phyloP scores from a whole-genome alignment of 1,140 invertebrate species.

The Heliconius melpomene region DNA sequence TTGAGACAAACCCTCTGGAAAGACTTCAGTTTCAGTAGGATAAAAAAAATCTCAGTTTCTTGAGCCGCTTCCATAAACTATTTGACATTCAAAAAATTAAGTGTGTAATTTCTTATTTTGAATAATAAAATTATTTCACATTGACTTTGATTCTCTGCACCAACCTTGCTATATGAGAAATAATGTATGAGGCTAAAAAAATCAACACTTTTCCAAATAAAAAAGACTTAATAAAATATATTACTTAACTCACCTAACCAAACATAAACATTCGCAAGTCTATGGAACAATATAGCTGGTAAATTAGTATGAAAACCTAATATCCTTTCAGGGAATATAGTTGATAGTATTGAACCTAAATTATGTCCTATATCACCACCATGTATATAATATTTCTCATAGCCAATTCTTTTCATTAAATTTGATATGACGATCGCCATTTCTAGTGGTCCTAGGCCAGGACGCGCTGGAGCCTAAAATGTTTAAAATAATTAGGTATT shows the following conservation, averaged over 20 bases:
- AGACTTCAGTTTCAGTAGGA: no score
- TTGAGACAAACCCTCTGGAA: no score
- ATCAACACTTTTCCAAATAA: no score
- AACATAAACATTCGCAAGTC: constrained; percentile 40
- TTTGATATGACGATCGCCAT: constrained; percentile 89
- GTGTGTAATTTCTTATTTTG: no score
- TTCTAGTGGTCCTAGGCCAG: constrained; percentile 84
- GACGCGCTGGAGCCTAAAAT: constrained; percentile 80
- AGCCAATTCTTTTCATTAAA: constrained; percentile 90
- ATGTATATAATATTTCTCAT: constrained; percentile 89
- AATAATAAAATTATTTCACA: no score
- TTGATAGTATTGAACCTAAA: constrained; percentile 83
- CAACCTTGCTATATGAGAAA: no score
- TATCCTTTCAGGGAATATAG: constrained; percentile 87
- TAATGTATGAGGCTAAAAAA: no score
- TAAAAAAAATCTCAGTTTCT: no score
- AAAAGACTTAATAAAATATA: not conserved
- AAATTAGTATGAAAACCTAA: constrained; percentile 80
- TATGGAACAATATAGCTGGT: constrained; percentile 47
- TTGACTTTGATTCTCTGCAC: no score
- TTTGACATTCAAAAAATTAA: no score
- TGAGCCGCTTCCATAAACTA: no score
- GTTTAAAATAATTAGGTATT: not conserved
- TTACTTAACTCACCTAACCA: constrained; percentile 46
- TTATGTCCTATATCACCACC: constrained; percentile 90